phyloP scores from a whole-genome alignment of 2,888 invertebrate species.

The Brachyptera putata region DNA sequence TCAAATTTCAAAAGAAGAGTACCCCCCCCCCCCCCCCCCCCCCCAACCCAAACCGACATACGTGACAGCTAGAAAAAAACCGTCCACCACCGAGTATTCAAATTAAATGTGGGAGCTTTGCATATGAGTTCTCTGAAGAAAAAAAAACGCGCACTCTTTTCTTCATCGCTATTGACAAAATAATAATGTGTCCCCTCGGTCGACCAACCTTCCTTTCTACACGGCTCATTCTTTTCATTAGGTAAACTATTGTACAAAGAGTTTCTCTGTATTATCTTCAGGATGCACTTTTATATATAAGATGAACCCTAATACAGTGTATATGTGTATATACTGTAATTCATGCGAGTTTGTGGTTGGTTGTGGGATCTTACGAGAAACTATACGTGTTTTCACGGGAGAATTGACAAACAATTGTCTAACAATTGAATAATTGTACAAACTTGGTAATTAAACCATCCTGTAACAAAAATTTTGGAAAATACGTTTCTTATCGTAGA shows the following conservation, averaged over 20 bases:
- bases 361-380: no score
- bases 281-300: no score
- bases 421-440: no score
- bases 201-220: background rate
- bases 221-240: constrained; percentile 21
- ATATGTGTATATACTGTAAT: no score
- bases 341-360: no score
- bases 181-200: background rate
- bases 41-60: background rate
- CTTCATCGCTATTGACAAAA: background rate
- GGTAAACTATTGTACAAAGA: constrained; percentile 4
- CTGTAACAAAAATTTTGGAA: no score
- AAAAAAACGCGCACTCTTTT: background rate
- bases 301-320: no score
- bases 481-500: no score
- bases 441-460: no score
- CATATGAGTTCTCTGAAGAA: background rate
- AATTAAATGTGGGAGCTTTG: constrained; percentile 25
- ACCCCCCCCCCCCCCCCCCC: background rate
- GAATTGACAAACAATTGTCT: no score
- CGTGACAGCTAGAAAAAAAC: constrained; percentile 9
- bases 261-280: constrained; percentile 11
- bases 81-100: constrained; percentile 15
- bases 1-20: background rate
- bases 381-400: no score